Evolutionary conservation across 2,888 invertebrate genomes (phyloP), one percentile per base, ranked within the genome.

Genomic region (Chaetogeoica ovagalla): DNA sequence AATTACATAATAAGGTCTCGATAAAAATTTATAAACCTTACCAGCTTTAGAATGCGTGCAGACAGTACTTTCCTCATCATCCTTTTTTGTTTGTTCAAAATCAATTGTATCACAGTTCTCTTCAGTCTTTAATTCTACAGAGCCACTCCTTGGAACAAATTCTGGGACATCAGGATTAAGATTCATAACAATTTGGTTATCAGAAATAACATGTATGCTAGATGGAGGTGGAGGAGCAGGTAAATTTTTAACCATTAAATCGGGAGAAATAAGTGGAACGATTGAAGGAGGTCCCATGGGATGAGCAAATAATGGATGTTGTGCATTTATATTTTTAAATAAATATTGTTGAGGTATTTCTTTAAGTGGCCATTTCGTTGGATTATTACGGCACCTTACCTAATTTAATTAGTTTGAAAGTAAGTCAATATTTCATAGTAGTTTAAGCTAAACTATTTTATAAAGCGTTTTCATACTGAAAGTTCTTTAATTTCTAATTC

Each of bases 121-220:
- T 63, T 79, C 79, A 79, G 79, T 79, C 79, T 79, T 79, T n/a
- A 9, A 65, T 71, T 79, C 79, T 69, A 57, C 19, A 15, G 79
- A 57, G 7, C 79, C 63, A 69, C 71, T 81, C 21, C 84, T 87
- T 83, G 95, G 94, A 83, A 95, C 89, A 86, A 95, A 95, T 87
- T 94, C 95, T 0, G 94, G 93, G 73, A 95, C 95, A 86, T 94
- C 91, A 5, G 94, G 94, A 87, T 95, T 94, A 81, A 95, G 88
- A 84, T 89, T 90, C 77, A 93, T 81, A 37, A 62, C 43, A 74
- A 57, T 39, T 59, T 63, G 74, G 21, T 23, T 55, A 65, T 74
- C 74, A 21, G 82, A 59, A 71, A 69, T 72, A n/a, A 81, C 19
- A 59, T 82, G 74, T 69, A 81, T 65, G 23, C 73, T 73, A 71